Evolutionary conservation across 2,797 vertebrate genomes (phyloP), one percentile per base, ranked within the genome.

Genomic region (Galaxias olidus): DNA sequence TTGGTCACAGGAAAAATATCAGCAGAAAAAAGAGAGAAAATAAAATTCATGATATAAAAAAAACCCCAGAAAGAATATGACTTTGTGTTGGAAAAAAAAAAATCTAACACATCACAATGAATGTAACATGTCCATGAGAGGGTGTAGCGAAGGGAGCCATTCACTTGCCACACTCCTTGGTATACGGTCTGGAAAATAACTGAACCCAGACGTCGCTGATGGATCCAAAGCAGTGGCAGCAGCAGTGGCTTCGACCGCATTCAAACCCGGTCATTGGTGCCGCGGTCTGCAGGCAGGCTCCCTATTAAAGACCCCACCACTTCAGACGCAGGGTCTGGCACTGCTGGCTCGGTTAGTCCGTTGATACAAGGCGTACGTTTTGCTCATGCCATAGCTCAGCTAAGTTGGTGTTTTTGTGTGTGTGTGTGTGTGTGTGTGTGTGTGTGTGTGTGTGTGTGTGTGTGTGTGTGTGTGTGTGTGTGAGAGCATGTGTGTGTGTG

Each of bases 241-340:
- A 49, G 68, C 70, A 75, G 73, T 67, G 71, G 80, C 81, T 68
- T 74, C 69, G n/a, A 80, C 63, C 77, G 84, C 72, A 78, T 80
- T 77, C 65, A 79, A n/a, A 53, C 76, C 57, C 18, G 30, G 69
- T 69, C 54, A 56, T 12, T 48, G 40, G 47, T 44, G 59, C 61
- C 69, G 77, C 5, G 68, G 62, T 73, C 49, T 63, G 47, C 67
- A 72, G 64, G 62, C 64, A 82, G 72, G 76, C 46, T 69, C 60
- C 70, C 73, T 70, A 77, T 30, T 80, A 86, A 84, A 58, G 56
- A 17, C 55, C 68, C 55, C 74, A 71, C 85, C 74, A 80, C 79
- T 84, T 82, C 80, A 78, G 72, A 72, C 9, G 43, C 53, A 76
- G 58, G 69, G 63, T 63, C 41, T 1, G 12, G 46, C 55, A 63